Evolutionary conservation across 2,797 vertebrate species (phyloP), one percentile per base, ranked within the genome.

Genomic region (Otus scops): DNA sequence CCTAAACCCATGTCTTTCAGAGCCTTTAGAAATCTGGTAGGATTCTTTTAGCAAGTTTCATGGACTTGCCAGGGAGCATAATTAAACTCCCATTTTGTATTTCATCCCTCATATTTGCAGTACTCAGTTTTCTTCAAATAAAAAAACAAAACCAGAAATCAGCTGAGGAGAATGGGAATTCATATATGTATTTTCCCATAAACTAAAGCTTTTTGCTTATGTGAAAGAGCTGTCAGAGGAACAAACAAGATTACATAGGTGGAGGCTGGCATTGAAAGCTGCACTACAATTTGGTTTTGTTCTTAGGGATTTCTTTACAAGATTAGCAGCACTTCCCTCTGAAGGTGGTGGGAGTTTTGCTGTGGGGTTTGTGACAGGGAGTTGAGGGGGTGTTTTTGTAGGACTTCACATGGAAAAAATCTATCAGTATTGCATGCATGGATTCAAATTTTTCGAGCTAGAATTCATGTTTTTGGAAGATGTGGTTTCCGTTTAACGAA

Each of bases 341-440:
- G 67, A 69, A 51, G 56, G 15, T 23, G 24, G 13, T 43, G 23
- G 27, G 38, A 14, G 14, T 26, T 65, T 59, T 73, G 12, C 45
- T 30, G 11, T 9, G 26, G 39, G 10, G 6, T 16, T 48, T 36
- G 47, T 18, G 34, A 8, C 69, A 75, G 50, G 28, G 28, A 57
- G 8, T 38, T 65, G 23, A 78, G 20, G 6, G 4, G 4, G 0
- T 1, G 9, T 23, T 41, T 76, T 28, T 17, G 7, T 64, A 79
- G 32, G 19, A 34, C 51, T 79, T 71, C 8, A 56, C 24, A 16
- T 34, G 17, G 59, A 48, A 50, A 50, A 61, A 70, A 61, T 36
- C 34, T 63, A 5, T 23, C 41, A n/a, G 11, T 36, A 32, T 56
- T 43, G 10, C 0, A 1, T 0, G 1, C 10, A 32, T 50, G 16